Evolutionary conservation across 2,888 invertebrate genomes (phyloP).

Genomic region (Geotrupes spiniger): DNA sequence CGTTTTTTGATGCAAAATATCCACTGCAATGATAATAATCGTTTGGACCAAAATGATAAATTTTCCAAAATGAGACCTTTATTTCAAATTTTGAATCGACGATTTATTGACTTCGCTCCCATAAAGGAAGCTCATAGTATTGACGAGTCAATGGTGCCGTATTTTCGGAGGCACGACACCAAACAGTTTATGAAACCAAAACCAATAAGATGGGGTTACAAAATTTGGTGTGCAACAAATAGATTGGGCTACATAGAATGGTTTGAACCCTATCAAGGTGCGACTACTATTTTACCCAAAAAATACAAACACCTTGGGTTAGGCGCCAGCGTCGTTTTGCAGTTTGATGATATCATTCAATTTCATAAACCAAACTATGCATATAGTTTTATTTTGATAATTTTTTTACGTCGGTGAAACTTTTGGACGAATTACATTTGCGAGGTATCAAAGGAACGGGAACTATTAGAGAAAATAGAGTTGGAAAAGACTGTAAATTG

Average conservation of each 20-base stretch:
- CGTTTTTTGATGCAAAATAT: too few relatives aligned
- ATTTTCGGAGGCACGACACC: constrained; percentile 36
- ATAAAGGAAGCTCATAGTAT: constrained; percentile 29
- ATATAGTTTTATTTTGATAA: constrained; percentile 21
- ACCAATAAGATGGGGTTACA: too few relatives aligned
- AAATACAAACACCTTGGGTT: constrained; percentile 25
- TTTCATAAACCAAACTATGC: background rate
- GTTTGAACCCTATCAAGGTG: constrained; percentile 37
- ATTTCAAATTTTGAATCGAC: too few relatives aligned
- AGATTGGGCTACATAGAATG: constrained; percentile 34
- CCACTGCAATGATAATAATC: too few relatives aligned
- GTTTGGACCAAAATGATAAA: too few relatives aligned
- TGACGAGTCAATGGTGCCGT: constrained; percentile 40
- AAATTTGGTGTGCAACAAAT: constrained; percentile 36
- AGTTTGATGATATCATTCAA: constrained; percentile 14
- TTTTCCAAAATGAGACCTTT: too few relatives aligned
- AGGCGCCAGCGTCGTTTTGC: constrained; percentile 16
- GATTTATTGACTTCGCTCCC: constrained; percentile 29
- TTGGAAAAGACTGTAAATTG: constrained; percentile 12
- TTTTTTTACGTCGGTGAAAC: constrained; percentile 21
- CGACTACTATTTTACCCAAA: constrained; percentile 19
- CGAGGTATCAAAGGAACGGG: constrained; percentile 15
- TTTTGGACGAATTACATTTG: constrained; percentile 11
- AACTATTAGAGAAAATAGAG: constrained; percentile 17
- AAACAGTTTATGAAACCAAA: too few relatives aligned